Evolutionary conservation across 2,888 invertebrate species (phyloP), one percentile per base, ranked within the genome.

Genomic region (Dicyrtoma fusca): DNA sequence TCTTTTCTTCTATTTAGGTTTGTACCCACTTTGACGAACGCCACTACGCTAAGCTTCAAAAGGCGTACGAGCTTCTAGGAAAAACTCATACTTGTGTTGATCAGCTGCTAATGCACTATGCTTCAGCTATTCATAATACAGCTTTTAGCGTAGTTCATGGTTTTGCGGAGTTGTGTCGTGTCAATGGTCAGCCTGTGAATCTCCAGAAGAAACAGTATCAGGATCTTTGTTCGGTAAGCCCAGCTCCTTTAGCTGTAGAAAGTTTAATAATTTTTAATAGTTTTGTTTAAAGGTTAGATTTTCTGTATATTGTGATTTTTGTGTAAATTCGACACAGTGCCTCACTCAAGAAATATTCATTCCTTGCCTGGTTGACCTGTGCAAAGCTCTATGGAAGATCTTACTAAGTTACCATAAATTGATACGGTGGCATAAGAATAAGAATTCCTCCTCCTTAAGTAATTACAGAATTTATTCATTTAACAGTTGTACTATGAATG

Each of bases 71-170:
- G 49, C 85, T 97, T 23, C 84, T 98, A 3, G 95, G 95, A 0
- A 97, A 97, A 84, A 93, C 92, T 0, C 90, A 95, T 84, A 90
- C 91, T 1, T 94, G 95, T 0, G 92, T 96, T 89, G 97, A 97
- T 83, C 95, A 96, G 83, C 84, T 97, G 11, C 94, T 95, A 80
- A 95, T 97, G 89, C 95, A 97, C 83, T 96, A 94, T 81, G 92
- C 95, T 0, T 94, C 94, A 51, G 92, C 95, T 0, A 92, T 97
- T 17, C 96, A 93, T 79, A 91, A 91, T 75, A 88, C 90, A 0
- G 90, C 94, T 0, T 88, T 88, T 25, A 86, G 86, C 57, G 87
- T 88, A 0, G 84, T 89, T 0, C 87, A 87, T 74, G 85, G 86
- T 0, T 88, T 87, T 81, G 86, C 86, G 84, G 80, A 86, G 85